phyloP scores from a whole-genome alignment of 2,113 vertebrate genomes.

The Elaphurus davidianus region DNA sequence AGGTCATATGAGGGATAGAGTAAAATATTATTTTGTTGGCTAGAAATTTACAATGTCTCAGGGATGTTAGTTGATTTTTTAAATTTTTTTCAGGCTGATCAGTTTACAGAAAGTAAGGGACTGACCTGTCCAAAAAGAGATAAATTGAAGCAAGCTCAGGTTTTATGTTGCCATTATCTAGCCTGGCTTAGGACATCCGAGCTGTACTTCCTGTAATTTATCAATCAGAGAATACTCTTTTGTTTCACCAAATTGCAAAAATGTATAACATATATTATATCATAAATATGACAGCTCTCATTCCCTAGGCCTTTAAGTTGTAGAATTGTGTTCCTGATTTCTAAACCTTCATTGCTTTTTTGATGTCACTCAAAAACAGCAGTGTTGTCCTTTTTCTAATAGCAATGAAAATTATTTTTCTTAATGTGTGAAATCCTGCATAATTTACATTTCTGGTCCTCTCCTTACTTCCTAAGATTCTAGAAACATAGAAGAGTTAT shows the following conservation, averaged over 20 bases:
- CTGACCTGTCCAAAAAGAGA: constrained; percentile 31
- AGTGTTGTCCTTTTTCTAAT: neutral
- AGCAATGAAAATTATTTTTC: neutral
- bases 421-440: neutral
- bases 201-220: neutral
- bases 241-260: constrained; percentile 38
- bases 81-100: neutral
- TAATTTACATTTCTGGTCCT: neutral
- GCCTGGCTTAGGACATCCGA: neutral
- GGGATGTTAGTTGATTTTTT: neutral
- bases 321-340: neutral
- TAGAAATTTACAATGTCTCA: neutral
- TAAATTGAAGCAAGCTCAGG: constrained; percentile 29
- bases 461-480: neutral
- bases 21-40: neutral
- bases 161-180: constrained; percentile 41
- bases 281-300: neutral
- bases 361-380: neutral
- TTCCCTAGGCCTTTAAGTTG: neutral
- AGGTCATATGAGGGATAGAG: neutral
- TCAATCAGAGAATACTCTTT: constrained; percentile 9
- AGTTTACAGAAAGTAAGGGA: constrained; percentile 24
- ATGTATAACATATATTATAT: neutral
- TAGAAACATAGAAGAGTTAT: neutral
- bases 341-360: neutral